Evolutionary conservation across 2,113 vertebrate genomes (phyloP), one percentile per base, ranked within the genome.

Genomic region (Columbina picui): DNA sequence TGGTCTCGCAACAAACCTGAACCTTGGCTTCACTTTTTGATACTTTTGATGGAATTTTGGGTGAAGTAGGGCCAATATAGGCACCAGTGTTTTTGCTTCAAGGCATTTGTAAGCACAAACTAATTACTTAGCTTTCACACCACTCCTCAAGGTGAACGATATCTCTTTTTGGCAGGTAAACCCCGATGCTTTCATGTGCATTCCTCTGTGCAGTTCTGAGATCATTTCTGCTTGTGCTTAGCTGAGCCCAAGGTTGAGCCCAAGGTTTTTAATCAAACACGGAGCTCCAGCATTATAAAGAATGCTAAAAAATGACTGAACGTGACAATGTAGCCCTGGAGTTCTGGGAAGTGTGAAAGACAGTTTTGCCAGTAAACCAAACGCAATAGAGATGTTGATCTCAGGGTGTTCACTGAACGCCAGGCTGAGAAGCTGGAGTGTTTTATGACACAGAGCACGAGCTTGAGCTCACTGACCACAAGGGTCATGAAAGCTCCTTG

Each of bases 191-290:
- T 27, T 9, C 6, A 49, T 30, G 45, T 20, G 16, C 0, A 0
- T 21, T 55, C 41, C 64, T 82, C 50, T 65, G 32, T 34, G 52
- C 30, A 74, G 52, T n/a, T 71, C 36, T 47, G 43, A 88, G 52
- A 7, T 84, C 13, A n/a, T 43, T 87, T 34, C 34, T 79, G 57
- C 7, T 25, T 20, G 12, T 39, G 56, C 43, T 86, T 43, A 76
- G 79, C 57, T 36, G 52, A 81, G 47, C 32, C 29, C 67, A 81
- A 83, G 57, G 84, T 36, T 36, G 49, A 75, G 56, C 73, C 26
- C 80, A 84, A 87, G 84, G 53, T 47, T 88, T 91, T 60, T 53
- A 80, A 92, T 76, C 65, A 64, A 63, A 87, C n/a, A 25, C 12
- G 30, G 7, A 75, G 38, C 65, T 81, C 67, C 52, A 59, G 6